These are phyloP conservation scores for Propithecus deckenii DNA, from an alignment of 2,797 vertebrate genomes.

Conservation along the genomic window DNA sequence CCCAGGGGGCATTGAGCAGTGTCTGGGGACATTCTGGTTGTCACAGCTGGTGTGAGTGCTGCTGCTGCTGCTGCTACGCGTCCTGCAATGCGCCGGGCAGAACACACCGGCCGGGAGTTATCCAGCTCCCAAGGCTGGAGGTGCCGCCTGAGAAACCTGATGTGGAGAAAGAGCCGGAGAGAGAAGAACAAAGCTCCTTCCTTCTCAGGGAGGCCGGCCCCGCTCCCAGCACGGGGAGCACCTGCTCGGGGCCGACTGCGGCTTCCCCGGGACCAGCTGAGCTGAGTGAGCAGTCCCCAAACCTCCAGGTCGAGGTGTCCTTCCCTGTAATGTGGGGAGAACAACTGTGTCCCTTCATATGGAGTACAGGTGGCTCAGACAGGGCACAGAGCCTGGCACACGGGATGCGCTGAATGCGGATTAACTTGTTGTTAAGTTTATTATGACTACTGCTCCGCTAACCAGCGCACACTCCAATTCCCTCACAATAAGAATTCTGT, in stretches of 20 bases:
- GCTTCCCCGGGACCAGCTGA: accelerated
- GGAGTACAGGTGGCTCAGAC: no score
- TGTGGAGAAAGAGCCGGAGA: accelerated
- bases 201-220: accelerated
- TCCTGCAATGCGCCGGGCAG: accelerated
- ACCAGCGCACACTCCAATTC: accelerated
- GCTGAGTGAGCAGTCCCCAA: background rate
- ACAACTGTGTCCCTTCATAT: accelerated
- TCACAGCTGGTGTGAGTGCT: background rate
- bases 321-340: background rate
- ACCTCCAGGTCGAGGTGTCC: accelerated
- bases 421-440: accelerated
- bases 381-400: no score
- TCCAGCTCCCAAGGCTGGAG: accelerated
- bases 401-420: accelerated
- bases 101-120: accelerated
- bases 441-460: accelerated
- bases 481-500: background rate
- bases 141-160: accelerated
- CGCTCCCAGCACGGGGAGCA: accelerated
- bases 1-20: background rate
- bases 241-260: accelerated
- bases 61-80: accelerated
- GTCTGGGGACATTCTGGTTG: background rate
- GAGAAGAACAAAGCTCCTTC: background rate